These are phyloP conservation scores for Malurus elegans DNA, from an alignment of 2,113 vertebrate species.

Conservation along the genomic window DNA sequence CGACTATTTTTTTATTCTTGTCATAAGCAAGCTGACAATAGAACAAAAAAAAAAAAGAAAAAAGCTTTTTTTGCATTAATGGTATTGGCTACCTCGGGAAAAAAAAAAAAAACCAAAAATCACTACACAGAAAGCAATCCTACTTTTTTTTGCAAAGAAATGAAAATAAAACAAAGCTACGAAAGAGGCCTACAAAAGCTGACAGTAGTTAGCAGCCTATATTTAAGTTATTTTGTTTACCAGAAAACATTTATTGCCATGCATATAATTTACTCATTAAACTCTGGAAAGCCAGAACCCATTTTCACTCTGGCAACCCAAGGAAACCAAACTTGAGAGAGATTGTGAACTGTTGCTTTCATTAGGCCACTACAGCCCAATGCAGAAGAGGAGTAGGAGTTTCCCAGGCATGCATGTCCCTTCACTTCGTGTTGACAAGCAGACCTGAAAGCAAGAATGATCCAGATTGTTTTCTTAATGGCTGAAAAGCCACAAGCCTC, in stretches of 20 bases:
- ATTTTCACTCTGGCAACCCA: neutral
- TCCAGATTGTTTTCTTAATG: neutral
- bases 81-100: neutral
- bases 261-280: neutral
- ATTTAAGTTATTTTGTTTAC: neutral
- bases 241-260: neutral
- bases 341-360: neutral
- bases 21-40: neutral
- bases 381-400: fast-evolving
- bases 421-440: neutral
- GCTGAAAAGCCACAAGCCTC: neutral
- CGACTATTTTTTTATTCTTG: neutral
- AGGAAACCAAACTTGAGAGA: neutral
- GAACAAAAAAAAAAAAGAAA: neutral
- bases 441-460: neutral
- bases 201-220: neutral
- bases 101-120: neutral
- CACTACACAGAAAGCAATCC: neutral
- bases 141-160: neutral
- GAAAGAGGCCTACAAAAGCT: neutral
- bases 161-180: neutral
- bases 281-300: neutral
- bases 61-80: neutral
- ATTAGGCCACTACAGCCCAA: neutral
- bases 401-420: neutral